Evolutionary conservation across 2,797 vertebrate genomes (phyloP).

Genomic region (Huso huso): DNA sequence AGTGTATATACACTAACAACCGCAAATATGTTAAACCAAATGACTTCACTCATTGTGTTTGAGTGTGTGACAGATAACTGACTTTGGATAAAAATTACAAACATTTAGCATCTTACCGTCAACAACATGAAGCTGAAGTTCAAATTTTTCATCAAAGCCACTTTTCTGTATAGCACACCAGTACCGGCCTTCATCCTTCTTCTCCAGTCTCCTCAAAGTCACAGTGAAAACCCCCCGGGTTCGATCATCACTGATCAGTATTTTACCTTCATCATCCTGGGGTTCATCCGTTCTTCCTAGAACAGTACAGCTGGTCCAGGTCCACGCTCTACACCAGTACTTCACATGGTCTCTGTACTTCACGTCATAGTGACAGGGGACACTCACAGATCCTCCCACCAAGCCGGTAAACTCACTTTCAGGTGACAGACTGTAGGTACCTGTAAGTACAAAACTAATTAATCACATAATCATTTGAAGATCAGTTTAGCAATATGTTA

Average conservation of each 20-base stretch:
- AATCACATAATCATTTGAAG: too few relatives aligned
- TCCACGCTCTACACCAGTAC: slow-evolving; percentile 11
- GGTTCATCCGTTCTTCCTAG: slow-evolving; percentile 4
- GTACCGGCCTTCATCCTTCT: background rate
- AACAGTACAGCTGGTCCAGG: background rate
- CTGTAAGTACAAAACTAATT: slow-evolving; percentile 1
- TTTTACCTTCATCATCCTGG: background rate
- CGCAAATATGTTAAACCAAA: too few relatives aligned
- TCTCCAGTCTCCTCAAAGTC: slow-evolving; percentile 18
- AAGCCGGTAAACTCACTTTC: slow-evolving; percentile 16
- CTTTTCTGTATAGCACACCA: slow-evolving; percentile 15
- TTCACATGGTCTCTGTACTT: slow-evolving; percentile 12
- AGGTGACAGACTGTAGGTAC: slow-evolving; percentile 7
- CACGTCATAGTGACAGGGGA: slow-evolving; percentile 25
- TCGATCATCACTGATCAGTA: slow-evolving; percentile 21
- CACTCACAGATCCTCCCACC: slow-evolving; percentile 22
- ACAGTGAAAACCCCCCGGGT: slow-evolving; percentile 18
- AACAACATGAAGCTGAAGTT: too few relatives aligned
- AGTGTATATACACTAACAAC: too few relatives aligned
- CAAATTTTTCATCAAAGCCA: too few relatives aligned
- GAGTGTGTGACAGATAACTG: too few relatives aligned
- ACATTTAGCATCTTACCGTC: too few relatives aligned
- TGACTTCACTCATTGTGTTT: too few relatives aligned
- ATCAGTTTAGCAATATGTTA: too few relatives aligned
- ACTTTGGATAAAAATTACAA: too few relatives aligned